Evolutionary conservation across 2,797 vertebrate genomes (phyloP), one percentile per base, ranked within the genome.

Genomic region (Halcyon badia): DNA sequence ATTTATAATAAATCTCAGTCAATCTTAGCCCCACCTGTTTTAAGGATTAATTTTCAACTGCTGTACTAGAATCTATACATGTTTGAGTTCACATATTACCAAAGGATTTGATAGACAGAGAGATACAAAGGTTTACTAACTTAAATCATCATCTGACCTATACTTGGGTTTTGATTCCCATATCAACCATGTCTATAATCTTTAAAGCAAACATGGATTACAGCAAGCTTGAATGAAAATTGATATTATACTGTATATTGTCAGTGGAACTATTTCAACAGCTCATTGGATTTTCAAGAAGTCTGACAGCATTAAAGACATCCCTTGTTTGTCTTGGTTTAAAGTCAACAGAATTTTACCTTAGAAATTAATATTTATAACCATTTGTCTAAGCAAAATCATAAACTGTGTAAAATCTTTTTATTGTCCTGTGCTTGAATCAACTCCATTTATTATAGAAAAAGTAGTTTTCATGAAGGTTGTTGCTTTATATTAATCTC

Each of bases 161-260:
- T 82, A 65, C 92, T 97, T 94, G 81, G 75, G 61, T n/a, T 97
- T 96, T 97, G 93, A 97, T 96, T 97, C 92, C 61, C 64, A 69
- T 66, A 64, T 95, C 94, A 95, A 52, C 85, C 90, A 73, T 61
- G 62, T 93, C 88, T 97, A 64, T 98, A 98, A 97, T 97, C 97
- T 95, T 89, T 90, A 97, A 93, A 92, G 88, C 88, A 98, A 98
- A 98, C 66, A 97, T 46, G 77, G 82, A 94, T 96, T 95, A 97
- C 17, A 66, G 56, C 52, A 93, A 78, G 52, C 54, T 95, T 80
- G 54, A 95, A 83, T 84, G 39, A 88, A 97, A 96, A 94, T 94
- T 94, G 76, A 75, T 96, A 91, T 92, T 95, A 54, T 71, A 61
- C 37, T 51, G 37, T 88, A 72, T 81, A 72, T 93, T 87, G 69